Percentiles rank a stretch among this genome's conserved stretches.
Conservation (phyloP, 2,797 vertebrate species). For the Galagoides demidoff region DNA sequence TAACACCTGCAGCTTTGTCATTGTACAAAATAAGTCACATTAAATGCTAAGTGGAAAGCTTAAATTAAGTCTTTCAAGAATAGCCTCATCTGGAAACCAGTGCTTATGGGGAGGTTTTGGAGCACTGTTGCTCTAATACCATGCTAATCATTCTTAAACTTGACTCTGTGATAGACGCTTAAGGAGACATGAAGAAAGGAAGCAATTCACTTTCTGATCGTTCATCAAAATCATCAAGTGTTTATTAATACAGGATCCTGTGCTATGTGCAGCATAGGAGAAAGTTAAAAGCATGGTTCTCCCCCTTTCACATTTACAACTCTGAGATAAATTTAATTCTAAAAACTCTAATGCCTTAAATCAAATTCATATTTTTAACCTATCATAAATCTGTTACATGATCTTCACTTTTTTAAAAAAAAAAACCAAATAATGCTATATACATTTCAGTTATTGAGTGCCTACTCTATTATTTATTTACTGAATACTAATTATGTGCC, state of each 20-base stretch:
- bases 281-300: constrained; percentile 17
- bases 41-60: constrained; percentile 81
- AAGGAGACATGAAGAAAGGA: constrained; percentile 30
- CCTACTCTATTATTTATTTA: constrained; percentile 4
- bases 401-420: constrained; percentile 43
- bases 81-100: constrained; percentile 70
- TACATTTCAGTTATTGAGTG: constrained; percentile 2
- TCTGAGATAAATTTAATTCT: constrained; percentile 57
- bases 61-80: constrained; percentile 83
- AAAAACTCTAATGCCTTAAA: constrained; percentile 28
- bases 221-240: constrained; percentile 37
- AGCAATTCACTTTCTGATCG: constrained; percentile 21
- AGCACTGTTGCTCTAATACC: constrained; percentile 26
- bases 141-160: background rate
- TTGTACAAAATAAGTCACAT: constrained; percentile 83
- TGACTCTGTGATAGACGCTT: constrained; percentile 45
- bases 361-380: constrained; percentile 45
- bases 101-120: constrained; percentile 56
- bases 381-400: background rate
- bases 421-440: background rate
- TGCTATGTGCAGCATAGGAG: constrained; percentile 3
- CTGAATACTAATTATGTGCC: background rate
- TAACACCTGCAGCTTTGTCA: constrained; percentile 84
- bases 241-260: background rate
- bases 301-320: background rate